These are phyloP conservation scores for Microctonus hyperodae DNA, from an alignment of 2,888 invertebrate species.

Conservation along the genomic window DNA sequence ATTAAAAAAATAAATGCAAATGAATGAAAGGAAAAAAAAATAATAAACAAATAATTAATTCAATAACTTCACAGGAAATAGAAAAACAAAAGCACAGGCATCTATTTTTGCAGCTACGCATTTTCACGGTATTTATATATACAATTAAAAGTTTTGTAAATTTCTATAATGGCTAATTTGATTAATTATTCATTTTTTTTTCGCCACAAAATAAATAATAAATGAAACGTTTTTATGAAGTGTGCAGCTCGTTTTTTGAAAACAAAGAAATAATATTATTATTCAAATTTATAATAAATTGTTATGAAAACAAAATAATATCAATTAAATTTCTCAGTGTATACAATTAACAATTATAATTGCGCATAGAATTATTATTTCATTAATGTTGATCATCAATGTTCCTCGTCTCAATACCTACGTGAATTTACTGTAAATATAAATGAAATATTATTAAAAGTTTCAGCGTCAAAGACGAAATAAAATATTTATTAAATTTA, in stretches of 20 bases:
- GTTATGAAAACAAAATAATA: too few species aligned
- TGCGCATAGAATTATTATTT: background rate
- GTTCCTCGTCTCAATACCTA: background rate
- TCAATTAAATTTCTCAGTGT: background rate
- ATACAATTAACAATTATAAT: background rate
- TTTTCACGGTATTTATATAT: constrained; percentile 54
- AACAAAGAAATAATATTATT: too few species aligned
- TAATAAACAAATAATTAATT: background rate
- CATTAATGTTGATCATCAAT: background rate
- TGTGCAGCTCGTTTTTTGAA: background rate
- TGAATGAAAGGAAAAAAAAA: constrained; percentile 13
- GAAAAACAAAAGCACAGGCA: constrained; percentile 46
- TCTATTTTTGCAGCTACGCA: constrained; percentile 58
- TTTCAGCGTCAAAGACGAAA: too few species aligned
- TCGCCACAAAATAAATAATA: background rate
- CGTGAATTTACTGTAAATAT: background rate
- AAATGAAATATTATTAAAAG: too few species aligned
- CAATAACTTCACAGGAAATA: background rate
- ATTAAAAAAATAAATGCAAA: too few species aligned
- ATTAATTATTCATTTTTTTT: constrained; percentile 5
- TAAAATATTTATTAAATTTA: too few species aligned
- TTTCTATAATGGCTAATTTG: constrained; percentile 42
- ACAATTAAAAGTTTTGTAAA: constrained; percentile 45
- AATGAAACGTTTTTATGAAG: background rate
- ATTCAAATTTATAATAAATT: too few species aligned